Base-by-base conservation (phyloP, 1,140 invertebrate genomes). In the Solen grandis region DNA sequence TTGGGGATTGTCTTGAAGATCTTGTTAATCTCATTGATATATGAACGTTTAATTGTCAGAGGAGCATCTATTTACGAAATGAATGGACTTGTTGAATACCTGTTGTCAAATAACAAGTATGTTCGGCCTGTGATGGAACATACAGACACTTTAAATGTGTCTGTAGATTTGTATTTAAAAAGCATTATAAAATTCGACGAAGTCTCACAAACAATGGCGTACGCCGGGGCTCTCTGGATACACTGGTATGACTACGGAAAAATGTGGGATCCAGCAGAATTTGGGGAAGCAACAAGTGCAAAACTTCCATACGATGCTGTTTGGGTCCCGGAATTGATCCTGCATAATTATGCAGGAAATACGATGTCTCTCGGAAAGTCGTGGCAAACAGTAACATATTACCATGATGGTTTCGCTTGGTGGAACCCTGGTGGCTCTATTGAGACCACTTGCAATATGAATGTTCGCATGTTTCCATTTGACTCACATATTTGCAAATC, bases 161-260 rank as follows among this genome's bases (percentile, higher is more conserved):
- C 27, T 1, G 29, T 54, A 8, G 31, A n/a, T 10, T 16, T 54
- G 4, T 76, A 52, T 35, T 25, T 65, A 0, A 63, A 65, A 35
- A 65, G 46, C 54, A 76, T 76, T 54, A 52, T 63, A 41, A 60
- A 76, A n/a, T 76, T 76, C n/a, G 73, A 76, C 25, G 73, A 76
- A 76, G 73, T 76, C 4, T 19, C 63, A 38, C 59, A 33, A 13
- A 76, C 55, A 22, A 31, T 76, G 27, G 63, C 73, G 1, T 65
- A 63, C 33, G 60, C 35, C 22, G 60, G 38, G 52, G 73, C 73
- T 1, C n/a, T 76, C 10, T 2, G 5, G 1, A 22, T 73, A 19
- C 59, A 29, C 8, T 76, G 73, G 73, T 27, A 52, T 14, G 73
- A 76, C 19, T 46, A 3, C 0, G 65, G 29, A 14, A 76, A 65